A percentile compares a stretch with the other conserved stretches of the same genome.
Conservation (phyloP, 2,797 vertebrate genomes). For the Falco rusticolus region DNA sequence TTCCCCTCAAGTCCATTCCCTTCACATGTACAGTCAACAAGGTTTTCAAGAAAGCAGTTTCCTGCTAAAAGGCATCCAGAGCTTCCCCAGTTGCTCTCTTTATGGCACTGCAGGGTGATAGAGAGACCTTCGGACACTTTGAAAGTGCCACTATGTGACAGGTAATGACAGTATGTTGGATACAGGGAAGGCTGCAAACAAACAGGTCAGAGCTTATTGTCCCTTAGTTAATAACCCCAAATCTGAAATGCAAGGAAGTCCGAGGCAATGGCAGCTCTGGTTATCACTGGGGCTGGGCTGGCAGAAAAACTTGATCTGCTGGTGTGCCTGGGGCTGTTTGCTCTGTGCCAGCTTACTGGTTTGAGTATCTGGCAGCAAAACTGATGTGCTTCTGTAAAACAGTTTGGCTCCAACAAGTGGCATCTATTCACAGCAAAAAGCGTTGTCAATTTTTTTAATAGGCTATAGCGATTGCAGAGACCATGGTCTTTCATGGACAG, state of each 20-base stretch:
- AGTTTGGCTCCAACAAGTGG: background rate
- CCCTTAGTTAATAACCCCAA: background rate
- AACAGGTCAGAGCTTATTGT: background rate
- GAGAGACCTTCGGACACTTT: background rate
- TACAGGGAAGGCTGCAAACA: background rate
- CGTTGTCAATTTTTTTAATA: background rate
- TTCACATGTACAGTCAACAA: background rate
- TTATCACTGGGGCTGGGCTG: background rate
- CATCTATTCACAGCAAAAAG: background rate
- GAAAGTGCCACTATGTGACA: background rate
- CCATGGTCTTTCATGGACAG: background rate
- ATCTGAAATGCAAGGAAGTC: background rate
- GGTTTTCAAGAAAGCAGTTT: background rate
- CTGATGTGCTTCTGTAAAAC: background rate
- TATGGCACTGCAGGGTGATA: background rate
- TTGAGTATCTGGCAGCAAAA: background rate
- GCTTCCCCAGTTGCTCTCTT: background rate
- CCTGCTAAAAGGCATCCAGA: background rate
- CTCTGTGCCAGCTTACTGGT: background rate
- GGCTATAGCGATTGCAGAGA: background rate
- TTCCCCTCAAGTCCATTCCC: background rate
- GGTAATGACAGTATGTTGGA: fast-evolving
- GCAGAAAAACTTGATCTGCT: background rate
- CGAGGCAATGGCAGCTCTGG: background rate
- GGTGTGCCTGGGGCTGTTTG: background rate